Conservation (phyloP, 2,113 vertebrate genomes). For the Sylvicapra grimmia region DNA sequence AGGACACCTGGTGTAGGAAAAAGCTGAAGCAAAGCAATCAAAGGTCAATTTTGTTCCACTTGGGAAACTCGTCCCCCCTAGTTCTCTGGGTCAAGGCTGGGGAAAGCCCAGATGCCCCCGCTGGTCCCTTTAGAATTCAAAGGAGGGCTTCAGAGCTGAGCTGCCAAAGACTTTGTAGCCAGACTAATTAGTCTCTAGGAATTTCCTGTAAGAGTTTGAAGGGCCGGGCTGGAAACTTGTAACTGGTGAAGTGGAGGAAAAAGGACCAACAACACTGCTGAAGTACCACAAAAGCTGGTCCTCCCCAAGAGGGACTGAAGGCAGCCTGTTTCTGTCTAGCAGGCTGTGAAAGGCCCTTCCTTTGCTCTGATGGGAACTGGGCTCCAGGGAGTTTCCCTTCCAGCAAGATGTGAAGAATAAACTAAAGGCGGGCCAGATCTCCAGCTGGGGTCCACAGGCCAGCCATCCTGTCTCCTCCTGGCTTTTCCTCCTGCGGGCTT, state of each 20-base stretch:
- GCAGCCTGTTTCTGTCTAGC: constrained; percentile 20
- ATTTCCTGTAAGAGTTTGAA: constrained; percentile 53
- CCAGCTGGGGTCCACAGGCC: not conserved
- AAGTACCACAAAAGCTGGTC: not conserved
- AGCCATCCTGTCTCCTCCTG: not conserved
- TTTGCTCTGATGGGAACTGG: constrained; percentile 46
- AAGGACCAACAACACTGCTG: not conserved
- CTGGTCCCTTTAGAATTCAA: constrained; percentile 44
- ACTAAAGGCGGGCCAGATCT: not conserved
- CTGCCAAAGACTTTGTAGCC: constrained; percentile 42
- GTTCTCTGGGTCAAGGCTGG: not conserved
- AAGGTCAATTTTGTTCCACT: not conserved
- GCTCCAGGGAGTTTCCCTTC: constrained; percentile 43
- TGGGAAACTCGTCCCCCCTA: not conserved
- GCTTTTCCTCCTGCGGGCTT: not conserved
- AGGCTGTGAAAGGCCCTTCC: constrained; percentile 52
- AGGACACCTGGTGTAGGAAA: not conserved
- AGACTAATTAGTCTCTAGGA: constrained; percentile 50
- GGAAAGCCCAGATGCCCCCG: not conserved
- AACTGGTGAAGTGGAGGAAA: not conserved
- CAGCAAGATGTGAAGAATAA: not conserved
- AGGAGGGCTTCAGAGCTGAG: constrained; percentile 9
- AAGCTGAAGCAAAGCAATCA: not conserved
- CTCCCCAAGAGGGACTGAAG: not conserved
- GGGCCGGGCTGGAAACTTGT: constrained; percentile 40